Percentiles rank a stretch among this genome's conserved stretches.
phyloP scores from a whole-genome alignment of 2,888 invertebrate species.

The Pedicia rivosa region DNA sequence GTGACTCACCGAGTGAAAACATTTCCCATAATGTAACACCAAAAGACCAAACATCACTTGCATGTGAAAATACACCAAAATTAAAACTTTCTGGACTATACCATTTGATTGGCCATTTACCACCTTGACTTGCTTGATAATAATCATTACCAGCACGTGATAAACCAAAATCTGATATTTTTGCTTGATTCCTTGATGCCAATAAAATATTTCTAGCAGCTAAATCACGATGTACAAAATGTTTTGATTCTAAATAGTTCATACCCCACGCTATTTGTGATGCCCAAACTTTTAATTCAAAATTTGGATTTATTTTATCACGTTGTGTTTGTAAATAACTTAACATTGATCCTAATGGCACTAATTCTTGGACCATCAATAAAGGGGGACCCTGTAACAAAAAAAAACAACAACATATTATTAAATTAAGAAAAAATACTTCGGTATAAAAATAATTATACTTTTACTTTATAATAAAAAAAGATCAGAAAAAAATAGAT shows the following conservation, averaged over 20 bases:
- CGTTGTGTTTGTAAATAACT: constrained; percentile 57
- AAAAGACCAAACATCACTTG: constrained; percentile 93
- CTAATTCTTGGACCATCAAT: constrained; percentile 83
- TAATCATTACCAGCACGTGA: constrained; percentile 77
- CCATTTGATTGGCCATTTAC: constrained; percentile 79
- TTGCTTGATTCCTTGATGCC: constrained; percentile 65
- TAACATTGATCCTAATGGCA: constrained; percentile 73
- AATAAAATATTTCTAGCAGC: constrained; percentile 82
- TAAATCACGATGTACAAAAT: constrained; percentile 83
- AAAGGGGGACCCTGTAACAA: constrained; percentile 67
- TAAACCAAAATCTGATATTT: constrained; percentile 90
- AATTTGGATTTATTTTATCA: constrained; percentile 49
- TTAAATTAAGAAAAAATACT: no score
- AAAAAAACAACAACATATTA: no score
- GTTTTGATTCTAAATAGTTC: constrained; percentile 71
- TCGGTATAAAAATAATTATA: no score
- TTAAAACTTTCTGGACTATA: constrained; percentile 77
- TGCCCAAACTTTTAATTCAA: constrained; percentile 79
- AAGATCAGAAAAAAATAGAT: no score
- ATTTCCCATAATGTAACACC: constrained; percentile 94
- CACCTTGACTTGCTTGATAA: constrained; percentile 68
- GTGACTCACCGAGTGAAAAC: constrained; percentile 77
- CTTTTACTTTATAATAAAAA: no score
- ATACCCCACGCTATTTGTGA: constrained; percentile 84
- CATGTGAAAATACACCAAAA: constrained; percentile 83